Percentiles rank a stretch among this genome's conserved stretches.
phyloP scores from a whole-genome alignment of 2,888 invertebrate genomes.

The Acleris cristana region DNA sequence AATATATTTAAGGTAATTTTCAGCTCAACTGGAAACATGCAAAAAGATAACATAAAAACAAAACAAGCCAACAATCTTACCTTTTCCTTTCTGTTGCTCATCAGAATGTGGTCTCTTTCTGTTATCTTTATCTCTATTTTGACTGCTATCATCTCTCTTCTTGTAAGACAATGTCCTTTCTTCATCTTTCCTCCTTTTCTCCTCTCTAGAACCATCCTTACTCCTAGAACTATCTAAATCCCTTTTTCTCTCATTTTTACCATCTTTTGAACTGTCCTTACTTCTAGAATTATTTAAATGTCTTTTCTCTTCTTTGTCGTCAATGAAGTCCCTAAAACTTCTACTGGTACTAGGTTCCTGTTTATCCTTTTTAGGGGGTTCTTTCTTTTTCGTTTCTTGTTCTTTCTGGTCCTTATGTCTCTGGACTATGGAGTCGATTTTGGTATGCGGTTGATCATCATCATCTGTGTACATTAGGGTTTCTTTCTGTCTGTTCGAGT shows the following conservation, averaged over 20 bases:
- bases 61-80: background rate
- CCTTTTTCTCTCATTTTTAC: constrained; percentile 25
- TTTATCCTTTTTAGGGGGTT: constrained; percentile 21
- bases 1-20: no score
- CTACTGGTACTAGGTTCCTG: constrained; percentile 19
- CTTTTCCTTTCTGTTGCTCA: constrained; percentile 12
- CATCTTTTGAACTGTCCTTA: constrained; percentile 5
- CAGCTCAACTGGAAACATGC: no score
- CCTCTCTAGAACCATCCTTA: constrained; percentile 4
- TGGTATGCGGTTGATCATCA: constrained; percentile 64
- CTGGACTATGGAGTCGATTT: constrained; percentile 71
- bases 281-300: constrained; percentile 9
- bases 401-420: constrained; percentile 60
- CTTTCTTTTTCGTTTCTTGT: constrained; percentile 24
- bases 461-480: constrained; percentile 77
- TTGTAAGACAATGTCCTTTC: constrained; percentile 12
- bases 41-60: no score
- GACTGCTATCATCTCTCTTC: constrained; percentile 20
- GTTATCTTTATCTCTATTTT: constrained; percentile 19
- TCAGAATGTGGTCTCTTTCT: constrained; percentile 29
- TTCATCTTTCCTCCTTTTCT: constrained; percentile 11
- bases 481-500: constrained; percentile 58
- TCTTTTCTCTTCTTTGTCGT: constrained; percentile 7
- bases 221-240: constrained; percentile 6
- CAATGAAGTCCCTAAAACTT: constrained; percentile 29